Evolutionary conservation across 2,888 invertebrate species (phyloP).

Genomic region (Euspilapteryx auroguttella): DNA sequence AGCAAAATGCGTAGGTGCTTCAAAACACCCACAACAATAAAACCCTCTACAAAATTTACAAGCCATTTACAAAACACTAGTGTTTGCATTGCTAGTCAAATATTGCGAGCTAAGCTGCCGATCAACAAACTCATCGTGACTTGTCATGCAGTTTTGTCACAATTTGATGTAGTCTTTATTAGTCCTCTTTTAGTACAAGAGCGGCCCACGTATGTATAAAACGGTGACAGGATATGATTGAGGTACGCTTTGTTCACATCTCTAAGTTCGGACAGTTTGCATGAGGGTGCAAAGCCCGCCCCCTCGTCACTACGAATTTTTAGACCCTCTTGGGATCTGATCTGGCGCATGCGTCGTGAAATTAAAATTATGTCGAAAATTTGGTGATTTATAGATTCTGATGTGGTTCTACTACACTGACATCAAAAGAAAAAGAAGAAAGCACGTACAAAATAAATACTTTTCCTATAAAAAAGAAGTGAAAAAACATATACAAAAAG

Average conservation of each 20-base stretch:
- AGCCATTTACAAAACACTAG: no score
- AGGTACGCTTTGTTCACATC: conserved; percentile 29
- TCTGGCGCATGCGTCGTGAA: no score
- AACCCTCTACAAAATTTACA: neutral
- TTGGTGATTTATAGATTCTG: no score
- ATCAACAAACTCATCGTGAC: conserved; percentile 36
- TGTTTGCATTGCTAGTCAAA: conserved; percentile 25
- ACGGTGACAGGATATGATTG: conserved; percentile 26
- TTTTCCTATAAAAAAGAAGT: no score
- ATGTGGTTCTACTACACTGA: no score
- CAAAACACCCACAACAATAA: no score
- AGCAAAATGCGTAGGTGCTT: no score
- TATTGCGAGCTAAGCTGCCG: conserved; percentile 24
- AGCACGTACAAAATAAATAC: no score
- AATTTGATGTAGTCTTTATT: conserved; percentile 28
- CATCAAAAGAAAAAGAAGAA: no score
- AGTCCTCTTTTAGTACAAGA: conserved; percentile 21
- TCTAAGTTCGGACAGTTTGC: conserved; percentile 31
- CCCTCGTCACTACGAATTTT: neutral
- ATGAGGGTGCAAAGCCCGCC: conserved; percentile 12
- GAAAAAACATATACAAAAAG: no score
- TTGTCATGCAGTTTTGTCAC: conserved; percentile 28
- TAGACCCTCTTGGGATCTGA: no score
- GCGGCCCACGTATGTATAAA: conserved; percentile 27
- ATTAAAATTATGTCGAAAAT: no score